Conservation (phyloP, 2,888 invertebrate species). For the Mylabris sibirica region DNA sequence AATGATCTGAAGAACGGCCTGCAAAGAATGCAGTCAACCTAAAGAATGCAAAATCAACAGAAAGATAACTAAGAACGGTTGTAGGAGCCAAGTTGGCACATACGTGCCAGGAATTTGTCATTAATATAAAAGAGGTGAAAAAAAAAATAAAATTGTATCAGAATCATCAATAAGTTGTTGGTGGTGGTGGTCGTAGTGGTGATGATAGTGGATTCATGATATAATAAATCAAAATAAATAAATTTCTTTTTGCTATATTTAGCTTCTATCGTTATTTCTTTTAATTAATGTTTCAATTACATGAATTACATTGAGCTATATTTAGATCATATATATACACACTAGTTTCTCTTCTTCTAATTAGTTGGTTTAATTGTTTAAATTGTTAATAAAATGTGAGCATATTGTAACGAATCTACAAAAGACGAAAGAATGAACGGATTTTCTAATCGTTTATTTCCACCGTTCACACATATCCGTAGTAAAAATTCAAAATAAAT, state of each 20-base stretch:
- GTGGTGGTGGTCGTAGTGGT: too few species aligned
- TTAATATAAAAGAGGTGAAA: constrained; percentile 35
- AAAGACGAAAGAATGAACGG: neutral
- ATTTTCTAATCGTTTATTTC: neutral
- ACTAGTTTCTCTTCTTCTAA: constrained; percentile 31
- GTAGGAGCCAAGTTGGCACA: constrained; percentile 37
- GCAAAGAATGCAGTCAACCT: constrained; percentile 55
- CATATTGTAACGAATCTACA: constrained; percentile 28
- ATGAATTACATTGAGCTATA: constrained; percentile 31
- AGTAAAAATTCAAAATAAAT: neutral
- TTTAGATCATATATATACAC: constrained; percentile 21
- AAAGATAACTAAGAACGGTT: constrained; percentile 47
- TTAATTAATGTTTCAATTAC: constrained; percentile 34
- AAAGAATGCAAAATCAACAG: constrained; percentile 57
- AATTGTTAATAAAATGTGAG: constrained; percentile 38
- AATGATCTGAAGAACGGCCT: constrained; percentile 55
- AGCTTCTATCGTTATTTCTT: constrained; percentile 29
- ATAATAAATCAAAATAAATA: neutral
- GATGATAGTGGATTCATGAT: neutral
- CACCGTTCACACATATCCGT: neutral
- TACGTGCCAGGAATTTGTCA: constrained; percentile 39
- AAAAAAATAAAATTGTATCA: neutral
- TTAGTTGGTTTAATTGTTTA: constrained; percentile 29
- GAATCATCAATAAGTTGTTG: too few species aligned
- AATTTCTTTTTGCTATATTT: constrained; percentile 17